Base-by-base conservation (phyloP, 2,888 invertebrate genomes). In the Drosophila anomelani region DNA sequence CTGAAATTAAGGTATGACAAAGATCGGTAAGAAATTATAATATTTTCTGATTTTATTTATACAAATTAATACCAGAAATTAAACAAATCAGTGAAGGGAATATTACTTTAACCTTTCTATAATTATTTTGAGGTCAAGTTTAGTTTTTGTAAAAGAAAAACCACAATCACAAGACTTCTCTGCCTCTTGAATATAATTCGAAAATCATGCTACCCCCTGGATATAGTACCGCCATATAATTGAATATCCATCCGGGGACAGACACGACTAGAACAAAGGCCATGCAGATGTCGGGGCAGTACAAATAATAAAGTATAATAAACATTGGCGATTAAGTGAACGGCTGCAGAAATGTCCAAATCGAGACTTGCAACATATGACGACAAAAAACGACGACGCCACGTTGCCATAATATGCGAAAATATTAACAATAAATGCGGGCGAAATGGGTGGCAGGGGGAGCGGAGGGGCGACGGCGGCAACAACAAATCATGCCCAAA, bases 401-500 rank as follows among this genome's bases (percentile, higher is more conserved):
- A 84, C 74, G 75, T 78, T 77, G 80, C 80, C 80, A 82, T 85
- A 85, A 86, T 82, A 88, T 88, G 81, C 82, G 85, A 82, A 82
- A 85, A 88, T 83, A 82, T 88, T 85, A 85, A 87, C 88, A 87
- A 85, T 83, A 83, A 85, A 84, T 83, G 77, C 80, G 71, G 77
- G 69, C 76, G 20, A 47, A 34, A 54, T 54, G 15, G 44, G 49
- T 47, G 49, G 41, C 38, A 34, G 43, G 49, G 13, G 54, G 20
- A n/a, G 38, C 3, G 34, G 43, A 9, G 1, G 32, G 7, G 1
- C 0, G 10, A 13, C 34, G 38, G 54, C 47, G 26, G 51, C 36
- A 87, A 80, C 90, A 90, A 91, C 90, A 91, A 91, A 91, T 91
- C 91, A 91, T 91, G 82, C 80, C 74, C 79, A 81, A 90, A 89